A percentile compares a stretch with the other conserved stretches of the same genome.
Evolutionary conservation across 2,113 vertebrate species (phyloP).

Genomic region (Mormyrus iriodes): DNA sequence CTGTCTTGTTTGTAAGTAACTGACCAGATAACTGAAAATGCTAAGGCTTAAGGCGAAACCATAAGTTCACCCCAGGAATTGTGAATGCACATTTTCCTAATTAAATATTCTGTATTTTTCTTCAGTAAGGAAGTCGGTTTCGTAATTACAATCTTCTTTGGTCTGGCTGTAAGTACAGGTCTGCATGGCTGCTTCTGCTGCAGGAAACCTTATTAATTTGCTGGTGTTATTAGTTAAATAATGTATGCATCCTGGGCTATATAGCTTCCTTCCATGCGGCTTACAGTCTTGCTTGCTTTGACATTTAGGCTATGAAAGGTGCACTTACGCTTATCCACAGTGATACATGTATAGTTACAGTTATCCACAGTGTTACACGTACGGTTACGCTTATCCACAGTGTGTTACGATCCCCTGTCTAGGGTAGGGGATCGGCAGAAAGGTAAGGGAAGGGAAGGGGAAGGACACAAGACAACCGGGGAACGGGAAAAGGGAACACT

Average conservation of each 20-base stretch:
- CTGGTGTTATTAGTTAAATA: neutral
- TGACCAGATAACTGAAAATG: neutral
- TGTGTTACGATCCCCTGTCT: too few relatives aligned
- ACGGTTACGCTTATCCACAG: neutral
- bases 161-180: neutral
- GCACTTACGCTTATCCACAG: neutral
- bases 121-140: neutral
- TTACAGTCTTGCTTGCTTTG: neutral
- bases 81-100: neutral
- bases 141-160: neutral
- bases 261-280: neutral
- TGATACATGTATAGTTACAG: neutral
- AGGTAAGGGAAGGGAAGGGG: too few relatives aligned
- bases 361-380: neutral
- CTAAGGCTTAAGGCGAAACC: neutral
- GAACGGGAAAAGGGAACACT: too few relatives aligned
- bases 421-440: too few relatives aligned
- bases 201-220: neutral
- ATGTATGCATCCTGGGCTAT: neutral
- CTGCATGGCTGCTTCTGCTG: neutral
- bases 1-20: neutral
- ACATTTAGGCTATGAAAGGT: neutral
- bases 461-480: too few relatives aligned
- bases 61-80: neutral
- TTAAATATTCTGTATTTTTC: neutral